Base-by-base conservation (phyloP, 2,113 vertebrate genomes). In the Sterrhoptilus dennistouni region DNA sequence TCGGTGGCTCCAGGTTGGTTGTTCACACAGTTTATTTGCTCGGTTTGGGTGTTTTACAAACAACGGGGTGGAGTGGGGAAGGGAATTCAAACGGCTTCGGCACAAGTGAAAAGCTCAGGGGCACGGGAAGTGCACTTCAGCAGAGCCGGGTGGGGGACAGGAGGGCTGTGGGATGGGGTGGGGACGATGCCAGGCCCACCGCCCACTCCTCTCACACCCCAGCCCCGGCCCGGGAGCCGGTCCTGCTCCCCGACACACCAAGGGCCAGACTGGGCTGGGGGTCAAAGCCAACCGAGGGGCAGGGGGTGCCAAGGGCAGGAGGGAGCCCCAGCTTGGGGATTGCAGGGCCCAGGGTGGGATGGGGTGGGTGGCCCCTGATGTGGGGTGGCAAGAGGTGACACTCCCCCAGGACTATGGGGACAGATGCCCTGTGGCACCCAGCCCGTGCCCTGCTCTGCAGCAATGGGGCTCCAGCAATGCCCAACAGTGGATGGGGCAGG, bases 1-100 rank as follows among this genome's bases (percentile, higher is more conserved):
- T 11, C 16, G n/a, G 13, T 60, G 45, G 29, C 74, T 91, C 49
- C 69, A 33, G 54, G 33, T 59, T 71, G 94, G 95, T 94, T 96
- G 89, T 84, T 97, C 97, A 98, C 97, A 96, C 96, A 64, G 96
- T 98, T 98, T 98, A 98, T 98, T 98, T 95, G 98, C 97, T 97
- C 86, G 8, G 95, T 97, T 97, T 5, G 52, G 90, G 92, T 85
- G 94, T 97, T 93, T 97, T 96, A 97, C 95, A 97, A 97, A 96
- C 91, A 92, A 91, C 42, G n/a, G 69, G 68, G 20, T 6, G 44
- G 50, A 3, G 7, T 4, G 16, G 36, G 77, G 17, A 15, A 12
- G 7, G 22, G 64, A 83, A 63, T 64, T 89, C 57, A 74, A 92
- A 95, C 96, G 93, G 96, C 83, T 97, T 97, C 29, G 54, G 94